These are phyloP conservation scores for Campylorhamphus procurvoides DNA, from an alignment of 2,113 vertebrate species.

Conservation along the genomic window DNA sequence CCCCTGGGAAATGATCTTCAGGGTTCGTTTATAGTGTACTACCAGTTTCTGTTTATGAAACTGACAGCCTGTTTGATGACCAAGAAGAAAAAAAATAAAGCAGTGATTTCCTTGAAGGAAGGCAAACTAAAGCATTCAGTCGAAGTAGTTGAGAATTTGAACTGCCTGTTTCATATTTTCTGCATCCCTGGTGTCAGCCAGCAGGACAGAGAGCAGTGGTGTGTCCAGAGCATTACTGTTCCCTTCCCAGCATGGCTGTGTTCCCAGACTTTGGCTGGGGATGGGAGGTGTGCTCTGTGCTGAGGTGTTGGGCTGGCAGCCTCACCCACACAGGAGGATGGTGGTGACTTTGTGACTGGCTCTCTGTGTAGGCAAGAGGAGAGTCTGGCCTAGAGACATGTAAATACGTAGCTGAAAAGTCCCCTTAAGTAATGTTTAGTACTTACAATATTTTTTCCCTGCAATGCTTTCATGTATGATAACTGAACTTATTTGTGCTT, in stretches of 20 bases:
- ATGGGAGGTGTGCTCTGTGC: not conserved
- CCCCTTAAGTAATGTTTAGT: not conserved
- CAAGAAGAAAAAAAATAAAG: not conserved
- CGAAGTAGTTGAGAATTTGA: not conserved
- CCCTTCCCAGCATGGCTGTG: not conserved
- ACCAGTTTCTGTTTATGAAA: constrained; percentile 37
- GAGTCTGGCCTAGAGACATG: not conserved
- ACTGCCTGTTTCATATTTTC: not conserved
- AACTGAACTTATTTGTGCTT: not conserved
- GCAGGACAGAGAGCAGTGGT: not conserved
- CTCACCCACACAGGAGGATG: fast-evolving
- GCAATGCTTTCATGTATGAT: not conserved
- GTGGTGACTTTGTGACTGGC: not conserved
- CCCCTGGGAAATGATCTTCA: constrained; percentile 13
- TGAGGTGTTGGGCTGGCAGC: not conserved
- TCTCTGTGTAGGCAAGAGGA: not conserved
- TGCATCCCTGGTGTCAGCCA: not conserved
- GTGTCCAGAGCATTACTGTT: not conserved
- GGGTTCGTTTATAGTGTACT: constrained; percentile 15
- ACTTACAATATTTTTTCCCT: fast-evolving
- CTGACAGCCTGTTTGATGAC: constrained; percentile 32
- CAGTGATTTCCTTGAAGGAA: constrained; percentile 41
- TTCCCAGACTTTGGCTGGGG: not conserved
- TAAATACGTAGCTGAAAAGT: not conserved
- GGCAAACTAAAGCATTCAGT: not conserved